Evolutionary conservation across 1,140 invertebrate genomes (phyloP), one percentile per base, ranked within the genome.

Genomic region (Drosophila bifasciata): DNA sequence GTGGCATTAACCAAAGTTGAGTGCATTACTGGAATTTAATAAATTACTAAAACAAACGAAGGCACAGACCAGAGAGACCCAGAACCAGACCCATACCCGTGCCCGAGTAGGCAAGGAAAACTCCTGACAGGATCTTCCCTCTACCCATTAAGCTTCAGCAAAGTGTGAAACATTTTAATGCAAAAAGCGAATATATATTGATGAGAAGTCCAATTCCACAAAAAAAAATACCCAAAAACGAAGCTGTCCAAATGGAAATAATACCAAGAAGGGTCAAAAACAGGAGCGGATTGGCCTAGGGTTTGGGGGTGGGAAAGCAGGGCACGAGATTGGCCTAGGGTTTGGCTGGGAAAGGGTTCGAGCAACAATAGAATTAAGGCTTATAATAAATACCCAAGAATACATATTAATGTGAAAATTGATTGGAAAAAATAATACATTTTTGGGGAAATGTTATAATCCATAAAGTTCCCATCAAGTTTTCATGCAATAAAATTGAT

Each of bases 101-200:
- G 1, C 25, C 25, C 7, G 8, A 28, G 0, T 21, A 21, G 4
- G n/a, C 59, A 55, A 32, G 11, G 17, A 40, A 61, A 44, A 60
- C 28, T 57, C 19, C 4, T 21, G 19, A 28, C 44, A 28, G 40
- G 32, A 45, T n/a, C 48, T 59, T 50, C 36, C 8, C 11, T 13
- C 19, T 21, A 3, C 19, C 43, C 46, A 48, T 46, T 36, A 57
- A 55, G 60, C 70, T 39, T 25, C 66, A 64, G 52, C 25, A 67
- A 66, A 76, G 61, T 72, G 76, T 78, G 25, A 36, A 78, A 71
- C 66, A 68, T 72, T 50, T 56, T 19, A 28, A 49, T 53, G 41
- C 13, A 61, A 36, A 61, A 51, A 13, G 17, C 7, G 3, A 51
- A 8, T 32, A 39, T 32, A 39, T 17, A 36, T 36, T 17, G 36